Base-by-base conservation (phyloP, 2,797 vertebrate genomes). In the Lepus oiostolus region DNA sequence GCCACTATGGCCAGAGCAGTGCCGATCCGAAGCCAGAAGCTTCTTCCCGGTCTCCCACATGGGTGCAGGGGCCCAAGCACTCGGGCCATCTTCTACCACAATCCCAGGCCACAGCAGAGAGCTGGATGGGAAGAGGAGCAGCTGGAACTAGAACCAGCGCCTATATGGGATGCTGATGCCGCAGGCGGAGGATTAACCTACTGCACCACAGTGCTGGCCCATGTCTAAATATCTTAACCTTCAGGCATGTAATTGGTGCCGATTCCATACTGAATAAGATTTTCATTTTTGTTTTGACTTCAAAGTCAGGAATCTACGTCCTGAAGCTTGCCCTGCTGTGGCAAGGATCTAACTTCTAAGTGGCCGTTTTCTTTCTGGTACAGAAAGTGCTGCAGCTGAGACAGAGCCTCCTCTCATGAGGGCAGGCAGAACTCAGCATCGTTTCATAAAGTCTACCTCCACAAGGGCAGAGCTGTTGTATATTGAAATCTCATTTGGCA, bases 401-500 rank as follows among this genome's bases (percentile, higher is more conserved):
- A 38, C 16, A 35, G 58, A 50, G n/a, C 30, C 62, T 67, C 26
- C 8, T 71, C 50, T 85, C 24, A 35, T 4, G 62, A 30, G 35
- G 70, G 38, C 32, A 7, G 35, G 38, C 50, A 95, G 77, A 30
- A 35, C 65, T 88, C 62, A 93, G 62, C 62, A 28, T 4, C 21
- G 70, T 70, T 83, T 90, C 63, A n/a, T 71, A 30, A 17, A 42
- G 32, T 47, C 30, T 35, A n/a, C 52, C 17, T 30, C 79, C 0
- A 58, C 38, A 74, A 85, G 60, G 26, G 35, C 35, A 92, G 89
- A 38, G 72, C 93, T 86, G 71, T 77, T 94, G 75, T 90, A 74
- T 93, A 96, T 82, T 58, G 50, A 96, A 97, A 92, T 58, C 38
- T 76, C 47, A 32, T 60, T 68, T 62, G 60, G 93, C 88, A 67